Conservation (phyloP, 2,797 vertebrate genomes). For the Hydrophis major region DNA sequence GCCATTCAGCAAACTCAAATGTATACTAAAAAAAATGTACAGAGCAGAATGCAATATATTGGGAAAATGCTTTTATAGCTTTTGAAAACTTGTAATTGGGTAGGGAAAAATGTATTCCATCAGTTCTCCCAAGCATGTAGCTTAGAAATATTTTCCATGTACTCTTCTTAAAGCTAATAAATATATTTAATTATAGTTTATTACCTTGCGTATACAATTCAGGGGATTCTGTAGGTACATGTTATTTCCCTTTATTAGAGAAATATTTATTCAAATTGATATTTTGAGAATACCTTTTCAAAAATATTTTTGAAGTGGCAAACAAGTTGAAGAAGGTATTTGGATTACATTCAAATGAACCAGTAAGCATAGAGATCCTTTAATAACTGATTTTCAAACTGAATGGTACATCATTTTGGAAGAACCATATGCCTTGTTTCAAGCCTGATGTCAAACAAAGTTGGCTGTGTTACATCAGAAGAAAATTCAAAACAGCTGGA, state of each 20-base stretch:
- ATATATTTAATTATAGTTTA: constrained; percentile 1
- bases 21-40: not conserved
- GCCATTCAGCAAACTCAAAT: constrained; percentile 30
- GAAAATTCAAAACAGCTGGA: not conserved
- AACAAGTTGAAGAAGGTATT: not conserved
- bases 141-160: not conserved
- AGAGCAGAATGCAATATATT: not conserved
- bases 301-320: not conserved
- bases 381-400: not conserved
- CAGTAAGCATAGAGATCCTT: not conserved
- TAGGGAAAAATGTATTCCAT: not conserved
- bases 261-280: not conserved
- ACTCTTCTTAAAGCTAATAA: not conserved
- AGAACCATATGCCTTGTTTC: not conserved
- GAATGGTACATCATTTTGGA: not conserved
- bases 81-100: not conserved
- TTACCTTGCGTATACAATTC: not conserved
- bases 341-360: not conserved
- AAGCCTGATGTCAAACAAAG: not conserved
- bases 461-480: not conserved
- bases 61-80: constrained; percentile 1
- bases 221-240: not conserved
- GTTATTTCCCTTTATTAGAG: not conserved
- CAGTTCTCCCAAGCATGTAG: not conserved
- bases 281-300: not conserved